These are phyloP conservation scores for Ploceus nigricollis DNA, from an alignment of 2,113 vertebrate species.

Conservation along the genomic window DNA sequence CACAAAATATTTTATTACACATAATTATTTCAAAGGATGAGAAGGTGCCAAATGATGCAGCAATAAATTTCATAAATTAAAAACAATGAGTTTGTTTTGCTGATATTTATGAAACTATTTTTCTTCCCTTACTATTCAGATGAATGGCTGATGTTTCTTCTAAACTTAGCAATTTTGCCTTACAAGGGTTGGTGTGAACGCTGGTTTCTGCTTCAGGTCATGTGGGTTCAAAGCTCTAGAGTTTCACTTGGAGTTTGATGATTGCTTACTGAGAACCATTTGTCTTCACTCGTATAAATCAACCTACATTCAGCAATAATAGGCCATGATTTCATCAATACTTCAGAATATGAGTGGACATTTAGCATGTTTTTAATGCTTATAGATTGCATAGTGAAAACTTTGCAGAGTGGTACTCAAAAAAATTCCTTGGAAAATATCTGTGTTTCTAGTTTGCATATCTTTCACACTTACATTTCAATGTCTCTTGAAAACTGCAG, in stretches of 20 bases:
- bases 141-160: not conserved
- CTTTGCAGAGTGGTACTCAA: not conserved
- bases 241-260: conserved; percentile 51
- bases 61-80: not conserved
- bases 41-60: not conserved
- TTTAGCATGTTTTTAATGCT: not conserved
- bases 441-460: not conserved
- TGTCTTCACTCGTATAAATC: conserved; percentile 37
- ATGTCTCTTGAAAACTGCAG: not conserved
- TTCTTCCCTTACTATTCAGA: not conserved
- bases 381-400: not conserved
- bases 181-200: conserved; percentile 5
- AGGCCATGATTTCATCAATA: not conserved
- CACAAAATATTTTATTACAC: not conserved
- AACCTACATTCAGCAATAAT: not conserved
- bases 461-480: not conserved
- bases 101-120: not conserved
- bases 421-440: not conserved
- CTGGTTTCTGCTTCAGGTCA: conserved; percentile 32
- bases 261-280: conserved; percentile 37
- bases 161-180: not conserved
- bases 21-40: not conserved
- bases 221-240: conserved; percentile 43
- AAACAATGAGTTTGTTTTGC: not conserved
- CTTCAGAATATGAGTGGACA: not conserved